Percentiles rank a stretch among this genome's conserved stretches.
phyloP scores from a whole-genome alignment of 2,113 vertebrate genomes.

The Vulpes ferrilata region DNA sequence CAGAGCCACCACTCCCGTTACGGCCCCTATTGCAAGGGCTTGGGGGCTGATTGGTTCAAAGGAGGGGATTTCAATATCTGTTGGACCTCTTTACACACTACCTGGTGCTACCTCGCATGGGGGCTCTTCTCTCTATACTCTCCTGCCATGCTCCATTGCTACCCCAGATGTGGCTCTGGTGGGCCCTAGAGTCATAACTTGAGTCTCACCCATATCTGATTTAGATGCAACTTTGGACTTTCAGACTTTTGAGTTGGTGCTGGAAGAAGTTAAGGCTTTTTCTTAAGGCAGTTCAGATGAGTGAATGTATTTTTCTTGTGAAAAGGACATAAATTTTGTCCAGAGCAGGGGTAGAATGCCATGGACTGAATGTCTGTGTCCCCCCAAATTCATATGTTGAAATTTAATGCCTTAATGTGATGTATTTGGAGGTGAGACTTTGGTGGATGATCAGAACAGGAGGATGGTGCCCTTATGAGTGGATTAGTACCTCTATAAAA shows the following conservation, averaged over 20 bases:
- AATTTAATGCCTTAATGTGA: neutral
- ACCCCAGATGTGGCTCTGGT: neutral
- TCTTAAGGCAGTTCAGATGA: neutral
- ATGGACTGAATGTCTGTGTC: neutral
- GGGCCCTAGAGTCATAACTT: neutral
- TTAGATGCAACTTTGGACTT: neutral
- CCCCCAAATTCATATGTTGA: neutral
- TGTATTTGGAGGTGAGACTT: neutral
- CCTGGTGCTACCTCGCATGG: neutral
- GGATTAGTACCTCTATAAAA: neutral
- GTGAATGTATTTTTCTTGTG: neutral
- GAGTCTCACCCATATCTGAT: no score
- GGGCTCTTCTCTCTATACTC: neutral
- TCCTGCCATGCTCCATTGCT: fast-evolving
- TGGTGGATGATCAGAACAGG: neutral
- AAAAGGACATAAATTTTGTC: neutral
- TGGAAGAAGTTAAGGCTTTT: neutral
- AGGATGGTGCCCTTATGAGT: neutral
- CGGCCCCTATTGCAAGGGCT: neutral
- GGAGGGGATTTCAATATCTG: neutral
- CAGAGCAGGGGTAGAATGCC: neutral
- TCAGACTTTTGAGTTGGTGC: neutral
- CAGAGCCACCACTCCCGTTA: neutral
- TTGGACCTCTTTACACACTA: neutral
- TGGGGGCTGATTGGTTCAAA: neutral